These are phyloP conservation scores for Darwinula stevensoni DNA, from an alignment of 2,888 invertebrate genomes.

Conservation along the genomic window DNA sequence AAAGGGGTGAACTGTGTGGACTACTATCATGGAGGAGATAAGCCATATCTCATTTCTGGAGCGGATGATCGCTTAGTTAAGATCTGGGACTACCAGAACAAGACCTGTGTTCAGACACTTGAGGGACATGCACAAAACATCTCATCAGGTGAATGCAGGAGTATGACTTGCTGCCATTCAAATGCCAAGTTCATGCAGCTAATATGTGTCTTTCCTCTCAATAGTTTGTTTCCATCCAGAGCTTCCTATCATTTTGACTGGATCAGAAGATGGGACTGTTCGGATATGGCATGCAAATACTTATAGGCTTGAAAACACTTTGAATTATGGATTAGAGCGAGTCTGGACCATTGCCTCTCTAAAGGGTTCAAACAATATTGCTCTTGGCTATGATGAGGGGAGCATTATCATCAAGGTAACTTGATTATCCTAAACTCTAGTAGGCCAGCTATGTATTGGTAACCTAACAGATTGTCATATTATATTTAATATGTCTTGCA, in stretches of 20 bases:
- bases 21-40: conserved; percentile 96
- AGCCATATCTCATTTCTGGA: conserved; percentile 93
- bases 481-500: neutral
- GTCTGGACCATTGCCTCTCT: conserved; percentile 88
- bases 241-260: conserved; percentile 79
- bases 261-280: conserved; percentile 92
- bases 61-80: conserved; percentile 92
- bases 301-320: conserved; percentile 74
- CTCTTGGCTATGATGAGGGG: conserved; percentile 90
- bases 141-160: conserved; percentile 25
- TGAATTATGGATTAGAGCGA: conserved; percentile 92
- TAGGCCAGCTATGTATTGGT: too few species aligned
- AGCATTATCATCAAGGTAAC: conserved; percentile 57
- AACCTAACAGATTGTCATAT: neutral
- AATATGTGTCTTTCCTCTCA: conserved; percentile 12
- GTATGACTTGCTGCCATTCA: too few species aligned
- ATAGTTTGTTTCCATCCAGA: conserved; percentile 90
- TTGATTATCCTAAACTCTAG: neutral
- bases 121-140: conserved; percentile 94
- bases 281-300: conserved; percentile 97
- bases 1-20: conserved; percentile 98
- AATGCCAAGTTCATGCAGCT: conserved; percentile 7
- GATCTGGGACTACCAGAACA: conserved; percentile 99
- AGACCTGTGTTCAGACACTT: conserved; percentile 92
- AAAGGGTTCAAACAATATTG: conserved; percentile 83